phyloP scores from a whole-genome alignment of 2,797 vertebrate genomes.

The Epinephelus awoara region DNA sequence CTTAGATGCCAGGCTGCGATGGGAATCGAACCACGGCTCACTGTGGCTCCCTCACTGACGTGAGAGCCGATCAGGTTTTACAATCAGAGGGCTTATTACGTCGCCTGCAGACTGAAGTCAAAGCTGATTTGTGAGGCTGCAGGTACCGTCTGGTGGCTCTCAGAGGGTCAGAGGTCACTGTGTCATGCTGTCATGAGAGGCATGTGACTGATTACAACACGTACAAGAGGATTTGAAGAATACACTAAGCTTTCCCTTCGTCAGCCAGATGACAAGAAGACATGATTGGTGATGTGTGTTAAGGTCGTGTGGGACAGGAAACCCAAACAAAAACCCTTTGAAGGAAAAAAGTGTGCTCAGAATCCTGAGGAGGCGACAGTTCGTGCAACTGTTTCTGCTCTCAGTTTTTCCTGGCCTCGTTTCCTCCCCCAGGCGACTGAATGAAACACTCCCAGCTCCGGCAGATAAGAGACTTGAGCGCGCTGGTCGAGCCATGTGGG shows the following conservation, averaged over 20 bases:
- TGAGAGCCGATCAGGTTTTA: constrained; percentile 6
- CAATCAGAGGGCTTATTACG: constrained; percentile 22
- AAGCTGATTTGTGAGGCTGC: constrained; percentile 54
- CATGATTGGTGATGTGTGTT: not conserved
- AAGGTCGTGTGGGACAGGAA: not conserved
- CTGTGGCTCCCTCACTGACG: constrained; percentile 2
- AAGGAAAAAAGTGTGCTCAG: not conserved
- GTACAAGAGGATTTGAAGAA: constrained; percentile 23
- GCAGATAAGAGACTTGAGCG: constrained; percentile 9
- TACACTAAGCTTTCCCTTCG: not conserved
- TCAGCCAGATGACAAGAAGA: not conserved
- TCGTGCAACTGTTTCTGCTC: constrained; percentile 3
- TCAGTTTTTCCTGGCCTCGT: constrained; percentile 25
- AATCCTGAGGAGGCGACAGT: constrained; percentile 2
- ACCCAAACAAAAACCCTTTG: constrained; percentile 1
- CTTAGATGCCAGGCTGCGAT: not conserved
- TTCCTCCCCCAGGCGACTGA: not conserved
- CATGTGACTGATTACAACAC: constrained; percentile 33
- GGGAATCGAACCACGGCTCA: not conserved
- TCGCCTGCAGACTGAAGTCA: constrained; percentile 13
- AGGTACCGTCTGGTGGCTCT: constrained; percentile 43
- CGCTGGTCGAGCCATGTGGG: not conserved
- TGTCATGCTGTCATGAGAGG: constrained; percentile 27
- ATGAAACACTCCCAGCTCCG: not conserved
- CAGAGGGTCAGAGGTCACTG: constrained; percentile 33